Conservation (phyloP, 2,797 vertebrate genomes). For the Epinephelus awoara region DNA sequence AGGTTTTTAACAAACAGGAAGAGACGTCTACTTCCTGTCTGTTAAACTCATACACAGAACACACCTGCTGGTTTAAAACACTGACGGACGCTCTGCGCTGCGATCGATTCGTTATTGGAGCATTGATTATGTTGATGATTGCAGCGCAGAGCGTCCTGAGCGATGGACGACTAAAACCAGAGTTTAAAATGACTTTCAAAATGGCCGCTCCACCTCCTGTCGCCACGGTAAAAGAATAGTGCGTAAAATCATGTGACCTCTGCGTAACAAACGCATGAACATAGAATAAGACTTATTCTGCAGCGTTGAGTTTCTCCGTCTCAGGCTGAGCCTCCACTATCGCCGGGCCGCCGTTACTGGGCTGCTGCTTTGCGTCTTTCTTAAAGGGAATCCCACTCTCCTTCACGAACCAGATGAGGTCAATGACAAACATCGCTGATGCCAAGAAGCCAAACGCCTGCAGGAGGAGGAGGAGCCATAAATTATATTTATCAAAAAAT, state of each 20-base stretch:
- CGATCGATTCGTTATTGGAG: not conserved
- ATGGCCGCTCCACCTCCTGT: conserved; percentile 8
- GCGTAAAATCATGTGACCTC: conserved; percentile 16
- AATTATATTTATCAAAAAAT: no score
- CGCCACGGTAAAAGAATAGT: conserved; percentile 10
- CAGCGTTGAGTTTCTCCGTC: conserved; percentile 50
- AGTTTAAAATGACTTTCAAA: not conserved
- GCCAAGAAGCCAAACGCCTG: conserved; percentile 91
- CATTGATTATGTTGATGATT: not conserved
- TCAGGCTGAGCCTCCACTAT: not conserved
- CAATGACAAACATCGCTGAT: conserved; percentile 70
- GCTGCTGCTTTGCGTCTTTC: not conserved
- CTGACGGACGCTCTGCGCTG: not conserved
- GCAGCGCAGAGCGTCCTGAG: not conserved
- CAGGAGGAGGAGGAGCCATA: not conserved
- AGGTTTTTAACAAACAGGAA: not conserved
- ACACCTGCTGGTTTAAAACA: not conserved
- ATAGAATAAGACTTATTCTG: not conserved
- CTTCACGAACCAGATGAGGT: conserved; percentile 44
- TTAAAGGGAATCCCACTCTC: conserved; percentile 21
- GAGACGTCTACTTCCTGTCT: not conserved
- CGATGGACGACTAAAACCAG: not conserved
- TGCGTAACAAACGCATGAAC: not conserved
- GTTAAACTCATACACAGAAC: not conserved
- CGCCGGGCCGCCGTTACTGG: rapidly evolving